Evolutionary conservation across 2,113 vertebrate genomes (phyloP).

Genomic region (Boleophthalmus pectinirostris): DNA sequence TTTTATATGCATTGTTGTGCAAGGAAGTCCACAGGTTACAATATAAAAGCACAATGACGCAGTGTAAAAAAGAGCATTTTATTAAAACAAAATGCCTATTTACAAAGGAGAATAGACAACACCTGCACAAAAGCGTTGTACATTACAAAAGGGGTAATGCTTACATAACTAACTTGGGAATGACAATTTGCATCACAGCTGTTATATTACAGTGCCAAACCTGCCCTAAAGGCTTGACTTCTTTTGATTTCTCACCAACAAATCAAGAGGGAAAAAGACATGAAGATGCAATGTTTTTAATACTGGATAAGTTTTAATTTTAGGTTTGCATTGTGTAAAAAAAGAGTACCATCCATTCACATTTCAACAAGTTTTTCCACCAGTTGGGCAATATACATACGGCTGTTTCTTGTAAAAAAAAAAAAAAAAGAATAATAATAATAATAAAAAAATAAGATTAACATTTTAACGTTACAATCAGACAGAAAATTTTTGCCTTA

Average conservation of each 20-base stretch:
- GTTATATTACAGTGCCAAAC: conserved; percentile 21
- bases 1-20: conserved; percentile 13
- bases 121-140: conserved; percentile 51
- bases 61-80: conserved; percentile 73
- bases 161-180: conserved; percentile 42
- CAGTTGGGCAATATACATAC: background rate
- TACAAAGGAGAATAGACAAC: conserved; percentile 65
- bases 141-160: conserved; percentile 62
- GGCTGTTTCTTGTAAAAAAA: background rate
- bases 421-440: background rate
- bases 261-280: conserved; percentile 6
- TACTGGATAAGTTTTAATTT: background rate
- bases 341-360: no score
- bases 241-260: conserved; percentile 8
- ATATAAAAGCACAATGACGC: background rate
- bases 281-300: conserved; percentile 26
- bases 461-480: background rate
- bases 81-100: conserved; percentile 80
- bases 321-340: no score
- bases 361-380: no score
- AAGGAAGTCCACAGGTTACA: background rate
- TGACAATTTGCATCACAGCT: conserved; percentile 29
- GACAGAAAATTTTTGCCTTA: conserved; percentile 8
- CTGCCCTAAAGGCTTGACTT: conserved; percentile 13
- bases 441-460: no score